phyloP scores from a whole-genome alignment of 2,888 invertebrate genomes.

The Selenia dentaria region DNA sequence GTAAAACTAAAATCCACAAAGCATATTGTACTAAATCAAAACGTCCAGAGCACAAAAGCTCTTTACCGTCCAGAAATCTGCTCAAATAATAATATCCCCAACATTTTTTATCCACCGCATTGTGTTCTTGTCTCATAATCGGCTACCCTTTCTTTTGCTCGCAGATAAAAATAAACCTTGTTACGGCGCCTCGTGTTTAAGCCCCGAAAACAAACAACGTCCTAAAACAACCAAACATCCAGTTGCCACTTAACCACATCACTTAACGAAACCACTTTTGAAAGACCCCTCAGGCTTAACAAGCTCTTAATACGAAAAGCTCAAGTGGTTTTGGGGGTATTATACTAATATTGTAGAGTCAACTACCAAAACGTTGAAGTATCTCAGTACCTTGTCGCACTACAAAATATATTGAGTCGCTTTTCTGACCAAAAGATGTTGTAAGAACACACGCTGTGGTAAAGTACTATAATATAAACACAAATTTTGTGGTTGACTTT shows the following conservation, averaged over 20 bases:
- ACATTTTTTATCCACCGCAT: constrained; percentile 24
- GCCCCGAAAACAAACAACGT: constrained; percentile 68
- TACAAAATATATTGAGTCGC: constrained; percentile 57
- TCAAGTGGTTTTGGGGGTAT: constrained; percentile 44
- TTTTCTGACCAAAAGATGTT: not conserved
- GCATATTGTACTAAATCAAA: not conserved
- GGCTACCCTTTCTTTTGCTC: constrained; percentile 48
- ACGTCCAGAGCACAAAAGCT: not conserved
- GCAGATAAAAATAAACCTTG: constrained; percentile 73
- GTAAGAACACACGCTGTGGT: not conserved
- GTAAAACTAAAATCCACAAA: too few species aligned
- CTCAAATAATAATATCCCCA: constrained; percentile 10
- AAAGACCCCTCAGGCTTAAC: constrained; percentile 45
- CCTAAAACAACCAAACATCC: constrained; percentile 80
- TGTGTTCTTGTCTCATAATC: constrained; percentile 35
- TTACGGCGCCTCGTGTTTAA: constrained; percentile 72
- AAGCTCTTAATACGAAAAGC: constrained; percentile 34
- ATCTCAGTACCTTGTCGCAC: constrained; percentile 37
- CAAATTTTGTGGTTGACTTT: constrained; percentile 44
- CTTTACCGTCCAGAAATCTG: constrained; percentile 10
- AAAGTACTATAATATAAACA: not conserved
- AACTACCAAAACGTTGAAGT: constrained; percentile 11
- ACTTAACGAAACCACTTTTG: constrained; percentile 68
- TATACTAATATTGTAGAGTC: constrained; percentile 45
- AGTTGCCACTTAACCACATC: constrained; percentile 77